Evolutionary conservation across 2,888 invertebrate genomes (phyloP).

Genomic region (Watsonalla cultraria): DNA sequence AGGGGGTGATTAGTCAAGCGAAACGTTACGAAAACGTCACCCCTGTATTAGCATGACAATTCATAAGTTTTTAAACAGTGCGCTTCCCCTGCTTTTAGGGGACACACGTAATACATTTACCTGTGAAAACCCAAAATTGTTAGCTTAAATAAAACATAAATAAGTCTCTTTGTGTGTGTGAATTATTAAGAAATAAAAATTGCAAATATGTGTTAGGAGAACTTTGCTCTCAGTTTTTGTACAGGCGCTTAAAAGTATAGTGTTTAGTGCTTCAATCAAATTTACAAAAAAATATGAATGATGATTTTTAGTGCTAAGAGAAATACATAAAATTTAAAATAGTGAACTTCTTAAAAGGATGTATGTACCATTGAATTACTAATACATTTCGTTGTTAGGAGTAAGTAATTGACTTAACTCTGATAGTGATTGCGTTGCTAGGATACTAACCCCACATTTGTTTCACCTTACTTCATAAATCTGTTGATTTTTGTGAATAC

Average conservation of each 20-base stretch:
- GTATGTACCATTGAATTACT: no score
- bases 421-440: conserved; percentile 59
- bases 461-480: not conserved
- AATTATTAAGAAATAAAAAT: not conserved
- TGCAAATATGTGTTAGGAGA: not conserved
- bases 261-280: no score
- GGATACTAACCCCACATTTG: conserved; percentile 29
- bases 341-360: no score
- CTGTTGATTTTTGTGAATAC: not conserved
- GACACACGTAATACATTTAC: conserved; percentile 25
- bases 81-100: conserved; percentile 21
- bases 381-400: not conserved
- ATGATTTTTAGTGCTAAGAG: not conserved
- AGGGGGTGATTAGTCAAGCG: conserved; percentile 51
- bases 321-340: not conserved
- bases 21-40: conserved; percentile 32
- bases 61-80: conserved; percentile 47
- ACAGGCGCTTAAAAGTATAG: not conserved
- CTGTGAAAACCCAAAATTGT: conserved; percentile 17
- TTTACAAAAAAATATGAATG: not conserved
- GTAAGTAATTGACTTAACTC: conserved; percentile 9
- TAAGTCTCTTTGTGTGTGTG: not conserved
- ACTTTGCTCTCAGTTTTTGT: not conserved
- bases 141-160: conserved; percentile 12
- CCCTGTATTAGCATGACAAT: conserved; percentile 34